Evolutionary conservation across 1,140 invertebrate genomes (phyloP), one percentile per base, ranked within the genome.

Genomic region (Portunus trituberculatus): DNA sequence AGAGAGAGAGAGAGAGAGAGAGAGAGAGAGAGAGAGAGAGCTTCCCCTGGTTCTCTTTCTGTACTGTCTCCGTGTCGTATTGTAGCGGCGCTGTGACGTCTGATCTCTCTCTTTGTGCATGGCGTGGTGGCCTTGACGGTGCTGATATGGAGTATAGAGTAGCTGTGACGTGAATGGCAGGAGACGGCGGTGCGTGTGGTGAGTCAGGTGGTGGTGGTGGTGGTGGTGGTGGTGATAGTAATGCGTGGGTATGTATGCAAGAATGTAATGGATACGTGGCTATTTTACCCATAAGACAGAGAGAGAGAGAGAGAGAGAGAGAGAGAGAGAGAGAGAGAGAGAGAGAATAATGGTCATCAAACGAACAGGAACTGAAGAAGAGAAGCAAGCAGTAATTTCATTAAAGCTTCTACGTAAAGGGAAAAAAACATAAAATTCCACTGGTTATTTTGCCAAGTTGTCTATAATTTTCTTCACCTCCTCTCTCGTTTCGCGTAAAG

Each of bases 241-340:
- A 25, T n/a, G 67, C 1, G 67, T 76, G 20, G 67, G 52, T 59
- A 10, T 59, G 10, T 59, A 76, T 25, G 20, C n/a, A n/a, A 20
- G 20, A 2, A 25, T 1, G 20, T 88, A 3, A 3, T 39, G 25
- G 16, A 48, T 52, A 16, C 46, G 28, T 91, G 28, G 14, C 4
- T 89, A 6, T 32, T 87, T 29, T 32, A 4, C 2, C 29, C 16
- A 32, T 2, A 16, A 12, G 32, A 3, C 87, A 89, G 28, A 39
- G 87, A 89, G 32, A 89, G 87, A 89, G 32, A 89, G 87, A 89
- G 87, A 89, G 87, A 88, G 86, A 88, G 86, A 88, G 86, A 88
- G 86, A 88, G 86, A 88, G 86, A 88, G 86, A 88, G 86, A 88
- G 86, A 88, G 86, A 88, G 86, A 88, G 86, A 84, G 83, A 84